These are phyloP conservation scores for Corapipo altera DNA, from an alignment of 2,113 vertebrate species.

Conservation along the genomic window DNA sequence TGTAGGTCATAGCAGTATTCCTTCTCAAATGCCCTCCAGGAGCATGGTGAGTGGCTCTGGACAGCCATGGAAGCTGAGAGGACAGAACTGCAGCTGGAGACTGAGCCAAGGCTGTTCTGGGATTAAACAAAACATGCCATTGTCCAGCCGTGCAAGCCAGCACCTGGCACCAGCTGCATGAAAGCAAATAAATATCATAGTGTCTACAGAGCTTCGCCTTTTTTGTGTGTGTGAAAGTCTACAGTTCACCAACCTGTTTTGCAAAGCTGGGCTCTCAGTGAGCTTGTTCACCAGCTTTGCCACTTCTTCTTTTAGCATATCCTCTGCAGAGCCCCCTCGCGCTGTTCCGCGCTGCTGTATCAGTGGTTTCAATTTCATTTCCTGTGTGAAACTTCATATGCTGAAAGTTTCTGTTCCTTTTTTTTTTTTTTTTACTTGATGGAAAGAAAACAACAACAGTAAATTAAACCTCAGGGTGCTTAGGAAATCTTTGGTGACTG, in stretches of 20 bases:
- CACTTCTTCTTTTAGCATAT: conserved; percentile 27
- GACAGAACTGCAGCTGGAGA: not conserved
- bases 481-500: not conserved
- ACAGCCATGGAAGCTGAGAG: not conserved
- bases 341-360: not conserved
- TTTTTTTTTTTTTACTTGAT: not conserved
- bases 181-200: not conserved
- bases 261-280: not conserved
- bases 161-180: conserved; percentile 40
- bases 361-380: conserved; percentile 36
- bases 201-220: not conserved
- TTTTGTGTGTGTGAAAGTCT: not conserved
- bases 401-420: conserved; percentile 11
- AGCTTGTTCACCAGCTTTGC: not conserved
- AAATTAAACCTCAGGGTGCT: not conserved
- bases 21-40: not conserved
- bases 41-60: not conserved
- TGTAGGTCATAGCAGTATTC: not conserved
- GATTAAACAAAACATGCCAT: conserved; percentile 14
- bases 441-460: conserved; percentile 12
- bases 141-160: not conserved
- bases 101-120: not conserved
- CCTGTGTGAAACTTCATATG: conserved; percentile 7
- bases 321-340: not conserved
- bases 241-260: not conserved